Evolutionary conservation across 2,888 invertebrate genomes (phyloP), one percentile per base, ranked within the genome.

Genomic region (Conops quadrifasciatus): DNA sequence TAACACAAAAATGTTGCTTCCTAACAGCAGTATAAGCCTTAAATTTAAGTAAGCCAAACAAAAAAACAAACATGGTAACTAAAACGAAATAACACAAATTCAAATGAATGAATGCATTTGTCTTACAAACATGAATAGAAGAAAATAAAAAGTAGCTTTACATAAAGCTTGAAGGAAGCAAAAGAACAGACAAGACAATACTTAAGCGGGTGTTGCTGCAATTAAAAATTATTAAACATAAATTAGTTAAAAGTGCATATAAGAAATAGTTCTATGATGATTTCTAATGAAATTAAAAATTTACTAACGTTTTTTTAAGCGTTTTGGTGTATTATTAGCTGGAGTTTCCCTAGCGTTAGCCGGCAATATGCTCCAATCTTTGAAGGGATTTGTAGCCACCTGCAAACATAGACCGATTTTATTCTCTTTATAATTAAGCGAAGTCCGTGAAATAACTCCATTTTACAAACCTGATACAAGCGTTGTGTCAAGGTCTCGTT

Each of bases 361-460:
- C 1, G 84, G 85, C 71, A 82, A 69, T 30, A 82, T 75, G 71
- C 87, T 87, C 91, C 92, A 92, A 79, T 90, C 89, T 76, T 88
- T 88, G 77, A 92, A 92, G 0, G 92, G 92, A 86, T 92, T 91
- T 1, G 88, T 87, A 4, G 91, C 88, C 83, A 88, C 80, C 85
- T 87, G 59, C 26, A 36, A 85, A 85, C 59, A 76, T 16, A 28
- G 1, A 79, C 65, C 69, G 72, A 76, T 67, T 70, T 71, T 75
- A 19, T 45, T 49, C 21, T 72, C 28, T 9, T 24, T 47, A 51
- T 66, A 28, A 65, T 53, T 30, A 53, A 62, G 45, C 24, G 15
- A 53, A 24, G 7, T 11, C 2, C 26, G 62, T 45, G 53, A 15
- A 16, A 53, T 49, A 1, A 7, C 28, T 51, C n/a, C 7, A 24